Base-by-base conservation (phyloP, 1,140 invertebrate species). In the Acromyrmex echinatior region DNA sequence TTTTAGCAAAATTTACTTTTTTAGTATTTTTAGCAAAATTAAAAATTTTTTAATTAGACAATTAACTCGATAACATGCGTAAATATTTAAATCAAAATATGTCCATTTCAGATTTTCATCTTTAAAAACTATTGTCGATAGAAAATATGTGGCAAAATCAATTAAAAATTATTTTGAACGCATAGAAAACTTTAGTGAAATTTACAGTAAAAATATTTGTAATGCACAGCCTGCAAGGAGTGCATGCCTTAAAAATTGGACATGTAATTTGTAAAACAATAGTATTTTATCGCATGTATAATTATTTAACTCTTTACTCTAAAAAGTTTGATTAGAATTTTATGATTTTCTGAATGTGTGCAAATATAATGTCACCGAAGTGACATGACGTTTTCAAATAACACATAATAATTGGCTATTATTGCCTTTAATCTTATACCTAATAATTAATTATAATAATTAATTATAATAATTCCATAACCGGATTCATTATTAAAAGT, bases 271-370 rank as follows among this genome's bases (percentile, higher is more conserved):
- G 14, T 56, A 76, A 35, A 12, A 60, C 4, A 76, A 3, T 56
- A 28, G 4, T 63, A 18, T 25, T 63, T 45, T 78, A 31, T 28
- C 39, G 9, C 18, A n/a, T 31, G 49, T 78, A n/a, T 63, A 28
- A 10, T 14, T 60, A 21, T 68, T 68, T 70, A 70, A 14, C n/a
- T 25, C 25, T 25, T 25, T 80, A 1, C 5, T 9, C 7, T 35
- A 1, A 12, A 80, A 56, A 70, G 66, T 39, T 31, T 35, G 28
- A 80, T 66, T 80, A 68, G 9, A 25, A 53, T 16, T 79, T 31
- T 31, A 31, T 31, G 4, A 31, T 3, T 31, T 31, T 31, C 31
- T 31, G 31, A 31, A 31, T 31, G 3, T 31, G 2, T 28, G 28
- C 28, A 28, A 28, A 28, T 28, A 31, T 31, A 31, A 31, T 31